Percentiles rank a stretch among this genome's conserved stretches.
Evolutionary conservation across 2,888 invertebrate genomes (phyloP).

Genomic region (Papilio demoleus): DNA sequence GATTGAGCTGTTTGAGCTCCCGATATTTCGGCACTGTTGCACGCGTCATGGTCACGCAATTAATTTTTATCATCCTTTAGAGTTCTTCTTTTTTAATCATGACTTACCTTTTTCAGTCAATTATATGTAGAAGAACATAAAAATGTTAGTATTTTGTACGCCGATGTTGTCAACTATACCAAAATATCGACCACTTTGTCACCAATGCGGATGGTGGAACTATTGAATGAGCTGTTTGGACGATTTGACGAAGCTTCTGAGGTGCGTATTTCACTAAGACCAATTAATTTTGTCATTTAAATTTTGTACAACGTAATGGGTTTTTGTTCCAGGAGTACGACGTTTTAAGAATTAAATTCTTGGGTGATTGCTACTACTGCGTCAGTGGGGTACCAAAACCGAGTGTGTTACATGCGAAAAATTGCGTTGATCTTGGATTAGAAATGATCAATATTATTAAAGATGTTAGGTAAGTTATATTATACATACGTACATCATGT

Average conservation of each 20-base stretch:
- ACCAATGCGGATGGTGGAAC: constrained; percentile 92
- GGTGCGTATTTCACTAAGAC: too few relatives aligned
- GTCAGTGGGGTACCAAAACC: constrained; percentile 93
- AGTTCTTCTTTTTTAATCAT: too few relatives aligned
- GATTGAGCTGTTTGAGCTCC: too few relatives aligned
- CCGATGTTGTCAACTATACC: constrained; percentile 97
- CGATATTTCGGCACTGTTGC: too few relatives aligned
- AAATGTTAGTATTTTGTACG: constrained; percentile 95
- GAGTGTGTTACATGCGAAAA: constrained; percentile 92
- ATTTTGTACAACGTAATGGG: too few relatives aligned
- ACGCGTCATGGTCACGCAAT: too few relatives aligned
- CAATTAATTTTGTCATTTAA: too few relatives aligned
- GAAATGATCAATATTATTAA: constrained; percentile 96
- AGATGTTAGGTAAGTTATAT: constrained; percentile 86
- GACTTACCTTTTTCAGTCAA: constrained; percentile 89
- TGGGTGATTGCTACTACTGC: constrained; percentile 97
- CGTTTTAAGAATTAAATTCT: constrained; percentile 94
- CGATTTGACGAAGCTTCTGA: constrained; percentile 96
- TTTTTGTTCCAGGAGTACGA: constrained; percentile 85
- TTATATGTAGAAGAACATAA: constrained; percentile 94
- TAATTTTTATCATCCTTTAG: too few relatives aligned
- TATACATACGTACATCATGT: neutral
- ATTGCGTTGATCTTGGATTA: constrained; percentile 94
- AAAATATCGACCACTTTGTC: constrained; percentile 92
- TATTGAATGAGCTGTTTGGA: constrained; percentile 95